Conservation (phyloP, 2,888 invertebrate genomes). For the Lingula anatina region DNA sequence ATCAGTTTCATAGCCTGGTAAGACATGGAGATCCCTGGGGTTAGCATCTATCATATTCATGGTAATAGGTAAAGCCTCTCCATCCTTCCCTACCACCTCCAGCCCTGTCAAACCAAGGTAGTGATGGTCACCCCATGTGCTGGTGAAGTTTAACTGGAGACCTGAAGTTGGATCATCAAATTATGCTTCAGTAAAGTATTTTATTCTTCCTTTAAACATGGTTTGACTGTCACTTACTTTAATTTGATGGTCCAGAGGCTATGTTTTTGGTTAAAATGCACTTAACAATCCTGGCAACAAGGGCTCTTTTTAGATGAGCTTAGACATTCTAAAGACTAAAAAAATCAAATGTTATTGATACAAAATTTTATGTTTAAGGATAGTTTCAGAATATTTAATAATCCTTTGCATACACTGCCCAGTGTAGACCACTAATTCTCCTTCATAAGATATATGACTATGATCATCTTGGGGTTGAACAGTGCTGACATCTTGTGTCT, state of each 20-base stretch:
- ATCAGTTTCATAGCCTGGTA: slow-evolving; percentile 46
- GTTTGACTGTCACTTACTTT: no score
- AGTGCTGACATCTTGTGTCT: slow-evolving; percentile 10
- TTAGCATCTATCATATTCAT: slow-evolving; percentile 54
- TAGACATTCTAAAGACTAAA: no score
- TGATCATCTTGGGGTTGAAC: slow-evolving; percentile 16
- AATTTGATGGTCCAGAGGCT: no score
- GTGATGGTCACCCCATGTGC: slow-evolving; percentile 55
- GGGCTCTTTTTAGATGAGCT: no score
- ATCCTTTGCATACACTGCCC: slow-evolving; percentile 30
- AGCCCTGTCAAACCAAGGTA: slow-evolving; percentile 55
- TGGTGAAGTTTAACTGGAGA: slow-evolving; percentile 49
- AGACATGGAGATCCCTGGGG: slow-evolving; percentile 42
- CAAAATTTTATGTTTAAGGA: no score
- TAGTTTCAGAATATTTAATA: no score
- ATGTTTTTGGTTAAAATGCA: no score
- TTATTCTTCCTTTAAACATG: no score
- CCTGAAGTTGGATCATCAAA: no score
- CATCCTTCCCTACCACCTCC: slow-evolving; percentile 52
- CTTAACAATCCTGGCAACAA: no score
- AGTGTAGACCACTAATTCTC: slow-evolving; percentile 33
- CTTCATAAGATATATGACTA: slow-evolving; percentile 21
- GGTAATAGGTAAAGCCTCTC: slow-evolving; percentile 42
- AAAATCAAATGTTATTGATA: no score
- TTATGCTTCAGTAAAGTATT: no score